A percentile compares a stretch with the other conserved stretches of the same genome.
Conservation (phyloP, 1,140 invertebrate genomes). For the Adelges cooleyi region DNA sequence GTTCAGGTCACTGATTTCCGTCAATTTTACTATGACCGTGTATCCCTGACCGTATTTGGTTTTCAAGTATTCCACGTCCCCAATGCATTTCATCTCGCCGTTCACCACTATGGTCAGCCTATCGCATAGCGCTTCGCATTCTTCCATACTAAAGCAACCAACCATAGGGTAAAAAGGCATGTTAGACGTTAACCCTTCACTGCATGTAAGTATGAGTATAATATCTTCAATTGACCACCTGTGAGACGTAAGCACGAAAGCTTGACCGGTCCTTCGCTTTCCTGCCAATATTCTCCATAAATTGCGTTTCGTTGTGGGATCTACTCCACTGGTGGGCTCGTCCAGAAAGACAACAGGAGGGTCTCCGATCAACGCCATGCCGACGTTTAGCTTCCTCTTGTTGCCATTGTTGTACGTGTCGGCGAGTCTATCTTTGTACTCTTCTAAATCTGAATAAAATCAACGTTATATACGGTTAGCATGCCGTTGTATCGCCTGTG, state of each 20-base stretch:
- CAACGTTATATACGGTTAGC: too few species aligned
- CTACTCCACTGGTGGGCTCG: slow-evolving; percentile 69
- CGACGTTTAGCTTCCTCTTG: slow-evolving; percentile 87
- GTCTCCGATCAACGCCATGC: slow-evolving; percentile 83
- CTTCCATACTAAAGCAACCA: slow-evolving; percentile 43
- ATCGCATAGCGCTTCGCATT: slow-evolving; percentile 55
- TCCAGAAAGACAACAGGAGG: slow-evolving; percentile 79
- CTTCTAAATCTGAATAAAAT: slow-evolving; percentile 31
- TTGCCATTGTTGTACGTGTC: slow-evolving; percentile 68
- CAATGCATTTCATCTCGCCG: slow-evolving; percentile 51
- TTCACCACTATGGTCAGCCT: slow-evolving; percentile 49
- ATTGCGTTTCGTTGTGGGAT: slow-evolving; percentile 60
- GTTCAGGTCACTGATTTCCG: background rate
- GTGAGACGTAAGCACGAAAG: slow-evolving; percentile 38
- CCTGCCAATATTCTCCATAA: slow-evolving; percentile 63
- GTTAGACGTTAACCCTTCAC: too few species aligned
- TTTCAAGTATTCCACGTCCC: slow-evolving; percentile 57
- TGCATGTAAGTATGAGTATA: too few species aligned
- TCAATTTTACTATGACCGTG: slow-evolving; percentile 47
- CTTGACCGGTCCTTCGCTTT: slow-evolving; percentile 39
- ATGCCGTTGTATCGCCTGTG: background rate
- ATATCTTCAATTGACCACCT: too few species aligned
- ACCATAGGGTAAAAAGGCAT: too few species aligned
- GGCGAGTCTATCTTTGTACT: slow-evolving; percentile 30
- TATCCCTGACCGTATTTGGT: slow-evolving; percentile 65